Evolutionary conservation across 2,888 invertebrate species (phyloP).

Genomic region (Eurois occulta): DNA sequence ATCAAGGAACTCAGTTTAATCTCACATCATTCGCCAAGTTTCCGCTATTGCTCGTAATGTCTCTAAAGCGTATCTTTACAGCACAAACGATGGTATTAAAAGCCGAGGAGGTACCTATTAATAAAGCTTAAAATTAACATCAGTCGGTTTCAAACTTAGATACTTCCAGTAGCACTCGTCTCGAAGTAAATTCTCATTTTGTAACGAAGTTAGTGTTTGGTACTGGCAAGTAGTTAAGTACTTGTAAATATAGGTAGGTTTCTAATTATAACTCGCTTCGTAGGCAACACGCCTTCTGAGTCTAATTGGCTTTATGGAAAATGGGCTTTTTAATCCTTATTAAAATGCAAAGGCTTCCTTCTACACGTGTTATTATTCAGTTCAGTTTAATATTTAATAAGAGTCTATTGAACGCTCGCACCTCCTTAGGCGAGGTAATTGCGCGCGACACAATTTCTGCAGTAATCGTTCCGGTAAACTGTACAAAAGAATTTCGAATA

Average conservation of each 20-base stretch:
- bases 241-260: conserved; percentile 55
- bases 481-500: conserved; percentile 39
- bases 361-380: conserved; percentile 60
- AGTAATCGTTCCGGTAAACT: conserved; percentile 57
- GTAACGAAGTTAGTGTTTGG: conserved; percentile 65
- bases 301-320: conserved; percentile 64
- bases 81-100: conserved; percentile 20
- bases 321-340: conserved; percentile 61
- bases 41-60: not conserved
- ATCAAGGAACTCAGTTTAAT: not conserved
- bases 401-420: conserved; percentile 48
- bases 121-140: conserved; percentile 70
- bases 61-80: conserved; percentile 10
- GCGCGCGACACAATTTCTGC: conserved; percentile 46
- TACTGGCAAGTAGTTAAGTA: conserved; percentile 48
- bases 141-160: conserved; percentile 68
- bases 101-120: conserved; percentile 37
- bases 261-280: conserved; percentile 56
- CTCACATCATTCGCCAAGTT: conserved; percentile 11
- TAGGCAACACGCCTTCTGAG: conserved; percentile 39
- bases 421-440: conserved; percentile 51
- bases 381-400: conserved; percentile 63
- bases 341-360: conserved; percentile 66
- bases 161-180: conserved; percentile 58
- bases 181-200: conserved; percentile 65